Evolutionary conservation across 1,140 invertebrate species (phyloP).

Genomic region (Chlorops oryzae): DNA sequence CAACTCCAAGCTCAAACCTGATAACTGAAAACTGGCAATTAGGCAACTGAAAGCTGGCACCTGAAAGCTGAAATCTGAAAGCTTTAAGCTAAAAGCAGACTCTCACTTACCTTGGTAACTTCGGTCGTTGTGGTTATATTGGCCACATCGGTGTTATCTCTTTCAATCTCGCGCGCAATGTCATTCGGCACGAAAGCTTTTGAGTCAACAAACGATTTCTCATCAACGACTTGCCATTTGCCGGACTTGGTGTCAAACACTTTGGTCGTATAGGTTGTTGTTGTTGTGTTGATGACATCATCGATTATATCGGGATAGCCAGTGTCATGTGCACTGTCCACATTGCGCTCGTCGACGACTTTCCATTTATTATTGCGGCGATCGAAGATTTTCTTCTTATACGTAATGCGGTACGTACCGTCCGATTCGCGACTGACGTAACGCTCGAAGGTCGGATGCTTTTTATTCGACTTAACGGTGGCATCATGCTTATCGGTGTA

Average conservation of each 20-base stretch:
- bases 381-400: constrained; percentile 46
- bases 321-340: constrained; percentile 33
- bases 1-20: no score
- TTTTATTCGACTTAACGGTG: constrained; percentile 21
- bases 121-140: constrained; percentile 48
- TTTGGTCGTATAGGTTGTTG: constrained; percentile 47
- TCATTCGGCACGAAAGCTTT: constrained; percentile 46
- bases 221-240: constrained; percentile 44
- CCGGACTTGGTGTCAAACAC: constrained; percentile 44
- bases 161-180: constrained; percentile 47
- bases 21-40: no score
- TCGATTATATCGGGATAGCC: constrained; percentile 47
- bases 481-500: constrained; percentile 31
- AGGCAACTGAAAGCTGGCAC: no score
- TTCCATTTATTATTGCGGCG: constrained; percentile 43
- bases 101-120: constrained; percentile 48
- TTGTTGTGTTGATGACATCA: constrained; percentile 48
- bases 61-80: no score
- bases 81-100: no score
- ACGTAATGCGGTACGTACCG: constrained; percentile 38
- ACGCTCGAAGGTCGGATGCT: constrained; percentile 36
- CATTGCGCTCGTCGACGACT: constrained; percentile 42
- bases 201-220: constrained; percentile 44
- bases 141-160: constrained; percentile 47
- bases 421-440: constrained; percentile 43